These are phyloP conservation scores for Falco peregrinus DNA, from an alignment of 2,797 vertebrate species.

Conservation along the genomic window DNA sequence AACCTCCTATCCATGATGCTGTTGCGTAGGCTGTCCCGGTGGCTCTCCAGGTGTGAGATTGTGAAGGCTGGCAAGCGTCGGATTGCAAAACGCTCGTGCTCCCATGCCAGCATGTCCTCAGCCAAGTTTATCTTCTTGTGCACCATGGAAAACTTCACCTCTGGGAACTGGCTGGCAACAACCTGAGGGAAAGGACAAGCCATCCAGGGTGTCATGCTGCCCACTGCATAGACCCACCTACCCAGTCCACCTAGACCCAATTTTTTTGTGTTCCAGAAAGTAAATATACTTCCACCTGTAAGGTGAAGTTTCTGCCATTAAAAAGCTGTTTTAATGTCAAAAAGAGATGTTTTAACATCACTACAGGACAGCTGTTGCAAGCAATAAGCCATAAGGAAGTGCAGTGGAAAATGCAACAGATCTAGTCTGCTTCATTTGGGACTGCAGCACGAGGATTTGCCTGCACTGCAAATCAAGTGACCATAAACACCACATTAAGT, in stretches of 20 bases:
- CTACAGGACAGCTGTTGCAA: not conserved
- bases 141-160: conserved; percentile 96
- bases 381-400: not conserved
- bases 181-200: conserved; percentile 76
- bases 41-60: conserved; percentile 92
- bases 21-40: conserved; percentile 88
- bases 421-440: not conserved
- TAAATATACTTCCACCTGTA: not conserved
- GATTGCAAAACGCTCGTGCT: conserved; percentile 97
- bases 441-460: not conserved
- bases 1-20: conserved; percentile 98
- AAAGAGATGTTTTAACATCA: not conserved
- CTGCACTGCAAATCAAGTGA: not conserved
- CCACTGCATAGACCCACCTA: not conserved
- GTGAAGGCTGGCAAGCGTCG: conserved; percentile 95
- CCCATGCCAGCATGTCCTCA: conserved; percentile 96
- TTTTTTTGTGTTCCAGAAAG: not conserved
- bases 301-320: not conserved
- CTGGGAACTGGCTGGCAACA: conserved; percentile 85
- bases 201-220: not conserved
- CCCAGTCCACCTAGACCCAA: not conserved
- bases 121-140: conserved; percentile 99
- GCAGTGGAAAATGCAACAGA: not conserved
- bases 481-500: not conserved
- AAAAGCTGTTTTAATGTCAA: not conserved